Evolutionary conservation across 2,888 invertebrate genomes (phyloP).

Genomic region (Dryomyza anilis): DNA sequence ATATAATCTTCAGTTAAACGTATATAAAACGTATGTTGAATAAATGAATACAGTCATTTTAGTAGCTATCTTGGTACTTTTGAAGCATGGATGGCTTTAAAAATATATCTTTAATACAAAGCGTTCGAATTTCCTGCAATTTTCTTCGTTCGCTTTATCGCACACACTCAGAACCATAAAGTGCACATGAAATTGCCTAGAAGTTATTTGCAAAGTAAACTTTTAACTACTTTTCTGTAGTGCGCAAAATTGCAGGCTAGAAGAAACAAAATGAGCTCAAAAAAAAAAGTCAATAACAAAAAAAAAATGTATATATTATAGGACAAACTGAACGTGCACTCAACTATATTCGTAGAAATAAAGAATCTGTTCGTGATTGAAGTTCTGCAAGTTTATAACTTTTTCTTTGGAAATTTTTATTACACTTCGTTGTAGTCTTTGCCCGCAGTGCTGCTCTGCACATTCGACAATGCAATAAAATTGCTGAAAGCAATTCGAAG

Average conservation of each 20-base stretch:
- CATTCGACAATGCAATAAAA: conserved; percentile 8
- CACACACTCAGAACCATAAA: neutral
- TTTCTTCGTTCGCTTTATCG: neutral
- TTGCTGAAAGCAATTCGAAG: conserved; percentile 5
- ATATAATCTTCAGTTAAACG: no score
- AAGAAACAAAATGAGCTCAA: neutral
- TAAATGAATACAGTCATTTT: no score
- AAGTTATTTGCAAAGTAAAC: neutral
- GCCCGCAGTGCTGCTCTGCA: neutral
- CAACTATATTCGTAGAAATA: neutral
- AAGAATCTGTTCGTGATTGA: conserved; percentile 19
- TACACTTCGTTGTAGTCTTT: neutral
- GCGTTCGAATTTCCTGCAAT: no score
- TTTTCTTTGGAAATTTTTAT: neutral
- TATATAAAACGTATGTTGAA: no score
- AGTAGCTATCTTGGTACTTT: no score
- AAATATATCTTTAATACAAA: no score
- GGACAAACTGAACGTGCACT: neutral
- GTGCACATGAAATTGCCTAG: neutral
- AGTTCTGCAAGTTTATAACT: conserved; percentile 17
- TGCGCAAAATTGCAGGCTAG: no score
- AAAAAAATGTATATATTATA: neutral
- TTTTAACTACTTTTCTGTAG: conserved; percentile 6
- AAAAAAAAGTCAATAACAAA: neutral
- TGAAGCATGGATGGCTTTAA: no score